Evolutionary conservation across 2,113 vertebrate genomes (phyloP), one percentile per base, ranked within the genome.

Genomic region (Prunella fulvescens): DNA sequence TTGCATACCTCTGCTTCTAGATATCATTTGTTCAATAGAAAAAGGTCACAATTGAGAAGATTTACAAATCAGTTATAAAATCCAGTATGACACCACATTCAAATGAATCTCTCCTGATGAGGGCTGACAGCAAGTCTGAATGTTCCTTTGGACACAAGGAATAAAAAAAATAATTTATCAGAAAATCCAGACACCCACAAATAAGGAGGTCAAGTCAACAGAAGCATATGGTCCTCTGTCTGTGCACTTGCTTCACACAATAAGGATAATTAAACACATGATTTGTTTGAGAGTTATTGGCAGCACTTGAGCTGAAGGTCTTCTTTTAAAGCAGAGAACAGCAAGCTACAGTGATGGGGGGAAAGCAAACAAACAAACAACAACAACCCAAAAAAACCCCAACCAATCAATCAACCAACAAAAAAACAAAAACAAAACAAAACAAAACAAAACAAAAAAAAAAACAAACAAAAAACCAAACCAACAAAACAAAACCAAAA

Each of bases 191-290:
- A 78, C 51, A 73, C 39, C 29, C 79, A 56, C 4, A 2, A 79
- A 86, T 93, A 96, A 96, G 58, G 85, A 95, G 95, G 87, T 96
- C 94, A 95, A 80, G 79, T 95, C 94, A 95, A 77, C 54, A 87
- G 90, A 89, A 96, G 83, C 96, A 96, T 97, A 97, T 97, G 96
- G 93, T 78, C 42, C 48, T 84, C 90, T 92, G 84, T 91, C 95
- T 95, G 72, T 62, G 69, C 86, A 88, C 7, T 82, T 77, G 66
- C 86, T 95, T 81, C 93, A 93, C 81, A 96, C 85, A 93, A 90
- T 92, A 88, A 92, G 47, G 93, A 94, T 93, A 96, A 96, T 96
- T 93, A 96, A 95, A 92, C 72, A 92, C 81, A 93, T 44, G 29
- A 86, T 92, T 83, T 91, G 79, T 76, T 70, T 86, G 53, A 73